These are phyloP conservation scores for Tortricodes alternella DNA, from an alignment of 2,888 invertebrate species.

Conservation along the genomic window DNA sequence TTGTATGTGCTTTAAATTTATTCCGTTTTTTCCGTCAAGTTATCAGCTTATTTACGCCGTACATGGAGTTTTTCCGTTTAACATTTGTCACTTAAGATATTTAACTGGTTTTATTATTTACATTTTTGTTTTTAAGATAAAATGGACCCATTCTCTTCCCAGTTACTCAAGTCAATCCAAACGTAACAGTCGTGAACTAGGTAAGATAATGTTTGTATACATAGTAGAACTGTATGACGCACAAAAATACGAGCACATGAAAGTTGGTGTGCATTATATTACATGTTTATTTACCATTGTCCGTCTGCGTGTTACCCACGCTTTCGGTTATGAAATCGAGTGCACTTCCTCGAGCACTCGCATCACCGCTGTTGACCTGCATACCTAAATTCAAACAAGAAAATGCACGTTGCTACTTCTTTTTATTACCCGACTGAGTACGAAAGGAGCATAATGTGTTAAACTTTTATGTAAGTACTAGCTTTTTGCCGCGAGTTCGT, in stretches of 20 bases:
- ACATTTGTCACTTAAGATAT: too few relatives aligned
- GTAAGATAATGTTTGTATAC: constrained; percentile 24
- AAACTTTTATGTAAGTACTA: too few relatives aligned
- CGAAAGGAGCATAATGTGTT: background rate
- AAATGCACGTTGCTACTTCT: constrained; percentile 7
- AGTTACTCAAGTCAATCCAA: too few relatives aligned
- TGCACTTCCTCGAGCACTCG: constrained; percentile 25
- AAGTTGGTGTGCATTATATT: constrained; percentile 26
- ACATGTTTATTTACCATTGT: constrained; percentile 20
- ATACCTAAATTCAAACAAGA: constrained; percentile 19
- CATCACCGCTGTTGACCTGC: constrained; percentile 16
- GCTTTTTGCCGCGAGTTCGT: too few relatives aligned
- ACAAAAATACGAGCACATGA: constrained; percentile 12
- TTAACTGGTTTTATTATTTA: too few relatives aligned
- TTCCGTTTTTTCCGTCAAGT: too few relatives aligned
- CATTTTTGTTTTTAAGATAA: too few relatives aligned
- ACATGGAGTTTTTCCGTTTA: too few relatives aligned
- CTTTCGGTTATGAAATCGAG: constrained; percentile 26
- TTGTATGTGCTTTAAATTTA: too few relatives aligned
- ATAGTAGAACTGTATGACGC: constrained; percentile 20
- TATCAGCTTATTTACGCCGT: too few relatives aligned
- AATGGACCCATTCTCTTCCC: too few relatives aligned
- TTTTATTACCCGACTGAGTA: background rate
- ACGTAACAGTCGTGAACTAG: background rate
- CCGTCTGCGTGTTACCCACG: constrained; percentile 24